Base-by-base conservation (phyloP, 2,888 invertebrate genomes). In the Epicampocera succincta region DNA sequence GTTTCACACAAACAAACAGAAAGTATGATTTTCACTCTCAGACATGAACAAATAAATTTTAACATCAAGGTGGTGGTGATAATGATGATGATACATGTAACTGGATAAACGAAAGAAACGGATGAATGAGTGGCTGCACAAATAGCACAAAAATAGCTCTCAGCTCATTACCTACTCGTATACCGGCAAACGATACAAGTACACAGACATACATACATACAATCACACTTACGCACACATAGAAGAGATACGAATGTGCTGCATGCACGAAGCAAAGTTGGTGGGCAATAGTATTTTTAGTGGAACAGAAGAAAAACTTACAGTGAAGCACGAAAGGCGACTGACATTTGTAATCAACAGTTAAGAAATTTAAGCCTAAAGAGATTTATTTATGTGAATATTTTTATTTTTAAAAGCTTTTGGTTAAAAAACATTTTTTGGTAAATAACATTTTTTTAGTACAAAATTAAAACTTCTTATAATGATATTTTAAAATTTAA, bases 161-260 rank as follows among this genome's bases (percentile, higher is more conserved):
- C 85, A 86, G 85, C 85, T 87, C 87, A 87, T 87, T 86, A 86
- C 84, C 80, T 84, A 82, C 33, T n/a, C 63, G 58, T n/a, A 42
- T 61, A 66, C 17, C 42, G 52, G 33, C 42, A 75, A 68, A 19
- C 21, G 48, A 63, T 58, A 71, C 33, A 63, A 11, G 56, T 40
- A 58, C 29, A 54, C 42, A 71, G 4, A 76, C 42, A 54, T 25
- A 61, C 8, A 15, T 1, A 19, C 21, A 66, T 29, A 75, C n/a
- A 9, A 2, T 38, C 17, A 61, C 40, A 46, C 33, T 63, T 13
- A n/a, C n/a, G n/a, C n/a, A n/a, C n/a, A 69, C 56, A 46, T 40
- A 44, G 44, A 42, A 6, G 44, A 44, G 6, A 44, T 44, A 17
- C 48, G n/a, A n/a, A n/a, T n/a, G n/a, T 46, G 50, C 50, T 29